phyloP scores from a whole-genome alignment of 2,113 vertebrate species.

The Macrotus californicus region DNA sequence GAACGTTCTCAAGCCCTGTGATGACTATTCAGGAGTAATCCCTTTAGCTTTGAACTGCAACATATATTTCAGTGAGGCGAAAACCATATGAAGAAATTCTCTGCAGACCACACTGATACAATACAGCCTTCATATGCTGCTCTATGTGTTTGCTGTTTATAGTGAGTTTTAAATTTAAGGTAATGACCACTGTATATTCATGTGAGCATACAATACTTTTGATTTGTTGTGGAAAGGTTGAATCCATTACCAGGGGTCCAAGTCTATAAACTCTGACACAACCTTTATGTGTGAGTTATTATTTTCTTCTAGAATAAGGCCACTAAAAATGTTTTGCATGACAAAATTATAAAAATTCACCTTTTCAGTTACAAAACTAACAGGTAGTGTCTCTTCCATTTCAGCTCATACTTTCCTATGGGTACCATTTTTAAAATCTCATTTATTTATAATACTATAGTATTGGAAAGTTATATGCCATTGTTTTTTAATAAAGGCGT shows the following conservation, averaged over 20 bases:
- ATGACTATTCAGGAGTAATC: conserved; percentile 92
- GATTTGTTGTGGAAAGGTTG: conserved; percentile 83
- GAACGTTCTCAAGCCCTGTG: conserved; percentile 91
- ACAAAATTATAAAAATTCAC: conserved; percentile 79
- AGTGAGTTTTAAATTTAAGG: conserved; percentile 85
- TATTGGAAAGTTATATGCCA: background rate
- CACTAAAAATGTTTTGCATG: conserved; percentile 77
- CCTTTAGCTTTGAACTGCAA: conserved; percentile 86
- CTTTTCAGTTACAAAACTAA: conserved; percentile 67
- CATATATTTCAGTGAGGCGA: conserved; percentile 86
- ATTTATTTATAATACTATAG: background rate
- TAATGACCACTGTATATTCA: conserved; percentile 86
- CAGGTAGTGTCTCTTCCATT: conserved; percentile 42
- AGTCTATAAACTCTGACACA: conserved; percentile 83
- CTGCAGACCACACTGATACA: conserved; percentile 83
- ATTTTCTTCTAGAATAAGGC: conserved; percentile 73
- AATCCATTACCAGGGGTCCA: conserved; percentile 82
- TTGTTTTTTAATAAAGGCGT: conserved; percentile 16
- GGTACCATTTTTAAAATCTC: background rate
- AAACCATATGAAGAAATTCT: conserved; percentile 84
- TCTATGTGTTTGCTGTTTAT: conserved; percentile 70
- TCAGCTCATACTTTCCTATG: background rate
- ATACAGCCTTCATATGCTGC: conserved; percentile 81
- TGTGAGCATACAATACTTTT: conserved; percentile 82
- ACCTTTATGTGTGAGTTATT: conserved; percentile 79